Conservation (phyloP, 2,113 vertebrate species). For the mouse (Mus musculus) region DNA sequence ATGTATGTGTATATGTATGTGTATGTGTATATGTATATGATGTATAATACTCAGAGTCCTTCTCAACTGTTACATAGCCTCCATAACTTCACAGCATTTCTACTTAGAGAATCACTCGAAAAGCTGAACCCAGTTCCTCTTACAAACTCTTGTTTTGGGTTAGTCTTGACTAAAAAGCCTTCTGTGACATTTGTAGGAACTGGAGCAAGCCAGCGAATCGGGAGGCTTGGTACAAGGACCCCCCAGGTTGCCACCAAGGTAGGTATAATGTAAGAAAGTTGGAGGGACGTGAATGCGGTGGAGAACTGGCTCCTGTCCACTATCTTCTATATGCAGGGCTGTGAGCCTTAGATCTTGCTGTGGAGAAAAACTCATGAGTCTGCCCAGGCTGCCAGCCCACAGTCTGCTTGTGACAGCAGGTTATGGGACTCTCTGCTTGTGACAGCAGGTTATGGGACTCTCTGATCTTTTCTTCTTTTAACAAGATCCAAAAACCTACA, state of each 20-base stretch:
- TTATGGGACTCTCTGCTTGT: slow-evolving; percentile 8
- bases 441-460: neutral
- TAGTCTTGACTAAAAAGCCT: slow-evolving; percentile 52
- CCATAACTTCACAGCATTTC: slow-evolving; percentile 21
- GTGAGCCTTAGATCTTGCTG: neutral
- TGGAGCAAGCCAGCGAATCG: slow-evolving; percentile 73
- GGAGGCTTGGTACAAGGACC: slow-evolving; percentile 79
- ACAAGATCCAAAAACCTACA: neutral
- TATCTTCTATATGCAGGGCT: neutral
- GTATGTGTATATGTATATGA: neutral
- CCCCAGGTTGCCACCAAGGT: slow-evolving; percentile 90
- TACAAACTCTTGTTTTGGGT: slow-evolving; percentile 41
- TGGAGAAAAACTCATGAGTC: neutral
- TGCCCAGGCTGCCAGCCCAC: neutral
- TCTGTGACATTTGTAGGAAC: slow-evolving; percentile 85
- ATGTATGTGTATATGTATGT: neutral
- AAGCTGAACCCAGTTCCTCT: slow-evolving; percentile 11
- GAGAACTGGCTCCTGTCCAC: neutral
- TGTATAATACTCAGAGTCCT: neutral
- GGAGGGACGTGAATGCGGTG: neutral
- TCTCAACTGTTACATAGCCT: neutral
- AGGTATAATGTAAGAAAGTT: slow-evolving; percentile 62
- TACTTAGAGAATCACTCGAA: neutral
- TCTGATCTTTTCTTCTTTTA: slow-evolving; percentile 7
- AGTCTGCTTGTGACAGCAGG: slow-evolving; percentile 14